Conservation (phyloP, 2,888 invertebrate species). For the Netelia fuscicornis region DNA sequence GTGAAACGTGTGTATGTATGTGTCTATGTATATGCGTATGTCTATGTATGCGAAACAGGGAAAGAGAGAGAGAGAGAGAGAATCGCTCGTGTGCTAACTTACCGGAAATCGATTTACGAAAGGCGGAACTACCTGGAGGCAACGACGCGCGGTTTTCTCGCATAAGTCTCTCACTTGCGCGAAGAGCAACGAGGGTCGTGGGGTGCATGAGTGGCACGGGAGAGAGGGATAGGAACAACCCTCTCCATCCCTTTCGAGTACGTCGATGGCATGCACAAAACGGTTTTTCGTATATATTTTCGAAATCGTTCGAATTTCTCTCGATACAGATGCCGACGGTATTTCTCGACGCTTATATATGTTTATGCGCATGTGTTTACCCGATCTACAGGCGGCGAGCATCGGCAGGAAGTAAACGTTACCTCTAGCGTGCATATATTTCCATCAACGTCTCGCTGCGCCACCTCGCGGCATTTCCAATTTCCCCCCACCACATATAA, state of each 20-base stretch:
- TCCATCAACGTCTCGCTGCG: slow-evolving; percentile 40
- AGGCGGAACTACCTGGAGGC: slow-evolving; percentile 63
- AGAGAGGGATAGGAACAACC: slow-evolving; percentile 9
- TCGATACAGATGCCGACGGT: slow-evolving; percentile 32
- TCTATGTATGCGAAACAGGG: background rate
- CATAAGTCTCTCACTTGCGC: slow-evolving; percentile 50
- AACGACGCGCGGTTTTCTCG: slow-evolving; percentile 65
- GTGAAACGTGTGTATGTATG: slow-evolving; percentile 3
- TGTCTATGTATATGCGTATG: too few species aligned
- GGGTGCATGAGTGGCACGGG: background rate
- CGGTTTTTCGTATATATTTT: slow-evolving; percentile 51
- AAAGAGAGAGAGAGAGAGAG: background rate
- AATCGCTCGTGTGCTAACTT: slow-evolving; percentile 53
- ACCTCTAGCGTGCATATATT: slow-evolving; percentile 35
- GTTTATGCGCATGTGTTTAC: background rate
- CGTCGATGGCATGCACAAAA: slow-evolving; percentile 35
- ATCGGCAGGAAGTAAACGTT: background rate
- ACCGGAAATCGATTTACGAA: slow-evolving; percentile 68
- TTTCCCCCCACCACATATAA: slow-evolving; percentile 14
- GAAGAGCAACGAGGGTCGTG: background rate
- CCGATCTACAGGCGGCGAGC: too few species aligned
- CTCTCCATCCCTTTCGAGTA: slow-evolving; percentile 6
- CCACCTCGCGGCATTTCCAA: slow-evolving; percentile 26
- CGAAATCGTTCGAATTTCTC: slow-evolving; percentile 55
- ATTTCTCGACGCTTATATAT: slow-evolving; percentile 10